Base-by-base conservation (phyloP, 2,888 invertebrate species). In the Rambutsinella grinnellia region DNA sequence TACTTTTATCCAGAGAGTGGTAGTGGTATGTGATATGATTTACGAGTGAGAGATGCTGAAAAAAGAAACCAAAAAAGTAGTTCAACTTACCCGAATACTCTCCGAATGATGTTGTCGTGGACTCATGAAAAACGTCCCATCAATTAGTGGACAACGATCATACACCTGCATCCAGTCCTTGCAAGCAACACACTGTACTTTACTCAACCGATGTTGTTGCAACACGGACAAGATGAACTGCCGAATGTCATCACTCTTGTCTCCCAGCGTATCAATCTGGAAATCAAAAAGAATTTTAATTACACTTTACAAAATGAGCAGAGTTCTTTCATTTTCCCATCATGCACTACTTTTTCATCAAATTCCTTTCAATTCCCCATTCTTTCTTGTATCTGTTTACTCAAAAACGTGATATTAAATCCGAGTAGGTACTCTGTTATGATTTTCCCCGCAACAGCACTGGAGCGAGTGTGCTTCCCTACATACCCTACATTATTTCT, bases 121-220 rank as follows among this genome's bases (percentile, higher is more conserved):
- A 85, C 97, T 97, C 78, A 99, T 90, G 90, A 99, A 99, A 90
- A 99, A 96, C 44, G 97, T 97, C 71, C 99, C 99, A 87, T 99
- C 98, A 54, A 99, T 93, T 84, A 99, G 90, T 0, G 99, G 99
- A 88, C 98, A 99, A 86, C 97, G 92, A 89, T 99, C 99, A 88
- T 96, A 99, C 76, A 99, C 96, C 82, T 93, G 90, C 90, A 99
- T 90, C 76, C 93, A 92, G 68, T 93, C 93, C 85, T 94, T 93
- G 89, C 99, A 97, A 83, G 94, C 90, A 81, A 95, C 94, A 88
- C 94, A 98, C 70, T 92, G 92, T 53, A 94, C 95, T 85, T 92
- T 90, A 81, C 93, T 92, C 88, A 94, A 93, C 85, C 96, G 95
- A 86, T 95, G 93, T 28, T 94, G 94, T 79, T 97, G 97, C 86